These are phyloP conservation scores for Miniopterus natalensis DNA, from an alignment of 2,113 vertebrate species.

Conservation along the genomic window DNA sequence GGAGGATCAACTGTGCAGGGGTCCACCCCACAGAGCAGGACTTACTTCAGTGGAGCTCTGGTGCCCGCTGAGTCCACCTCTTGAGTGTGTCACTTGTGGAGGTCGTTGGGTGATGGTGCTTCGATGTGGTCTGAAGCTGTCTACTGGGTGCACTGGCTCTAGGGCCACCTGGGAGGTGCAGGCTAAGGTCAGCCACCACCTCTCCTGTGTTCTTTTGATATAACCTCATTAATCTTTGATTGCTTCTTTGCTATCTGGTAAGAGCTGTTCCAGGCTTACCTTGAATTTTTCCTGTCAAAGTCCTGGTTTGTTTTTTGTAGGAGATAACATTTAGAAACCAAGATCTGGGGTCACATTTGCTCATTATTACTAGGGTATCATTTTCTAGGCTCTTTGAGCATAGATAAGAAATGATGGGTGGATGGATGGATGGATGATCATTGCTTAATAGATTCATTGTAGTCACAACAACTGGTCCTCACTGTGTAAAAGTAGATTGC, in stretches of 20 bases:
- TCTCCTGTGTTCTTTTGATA: background rate
- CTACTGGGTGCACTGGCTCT: background rate
- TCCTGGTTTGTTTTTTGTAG: background rate
- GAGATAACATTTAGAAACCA: conserved; percentile 8
- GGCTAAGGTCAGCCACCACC: too few species aligned
- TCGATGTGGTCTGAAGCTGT: background rate
- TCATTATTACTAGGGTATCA: background rate
- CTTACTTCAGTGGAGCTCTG: background rate
- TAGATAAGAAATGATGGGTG: background rate
- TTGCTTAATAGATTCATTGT: background rate
- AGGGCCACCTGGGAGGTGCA: background rate
- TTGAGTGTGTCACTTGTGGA: background rate
- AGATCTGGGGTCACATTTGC: background rate
- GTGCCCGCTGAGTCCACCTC: background rate
- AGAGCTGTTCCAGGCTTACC: background rate
- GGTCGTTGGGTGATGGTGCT: background rate
- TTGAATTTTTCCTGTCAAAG: conserved; percentile 17
- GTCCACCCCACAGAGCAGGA: too few species aligned
- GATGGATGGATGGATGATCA: background rate
- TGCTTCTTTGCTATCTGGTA: conserved; percentile 52
- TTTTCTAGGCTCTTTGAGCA: conserved; percentile 4
- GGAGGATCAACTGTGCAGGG: background rate
- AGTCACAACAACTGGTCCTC: background rate
- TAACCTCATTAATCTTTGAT: background rate
- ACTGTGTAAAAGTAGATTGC: background rate